Conservation (phyloP, 2,888 invertebrate genomes). For the Digitonthophagus gazella region DNA sequence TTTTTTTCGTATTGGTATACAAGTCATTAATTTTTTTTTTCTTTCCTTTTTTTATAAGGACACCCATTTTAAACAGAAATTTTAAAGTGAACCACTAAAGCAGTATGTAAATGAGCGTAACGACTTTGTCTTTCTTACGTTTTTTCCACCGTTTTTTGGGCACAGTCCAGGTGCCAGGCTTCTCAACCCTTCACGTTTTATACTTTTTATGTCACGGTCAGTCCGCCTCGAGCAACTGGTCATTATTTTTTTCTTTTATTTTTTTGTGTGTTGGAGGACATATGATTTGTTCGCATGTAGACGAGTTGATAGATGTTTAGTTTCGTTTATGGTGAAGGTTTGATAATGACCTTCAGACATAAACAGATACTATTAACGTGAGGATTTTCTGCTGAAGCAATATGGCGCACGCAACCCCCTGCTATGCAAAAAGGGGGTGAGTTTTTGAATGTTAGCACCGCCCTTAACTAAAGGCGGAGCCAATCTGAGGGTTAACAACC, state of each 20-base stretch:
- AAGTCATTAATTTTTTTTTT: too few species aligned
- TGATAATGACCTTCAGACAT: too few species aligned
- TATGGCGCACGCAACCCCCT: too few species aligned
- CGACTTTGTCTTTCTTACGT: constrained; percentile 6
- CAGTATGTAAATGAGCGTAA: constrained; percentile 12
- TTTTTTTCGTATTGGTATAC: too few species aligned
- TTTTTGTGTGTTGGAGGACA: not conserved
- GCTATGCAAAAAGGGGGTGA: too few species aligned
- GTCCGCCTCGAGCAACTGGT: constrained; percentile 4
- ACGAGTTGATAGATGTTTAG: not conserved
- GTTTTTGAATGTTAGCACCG: too few species aligned
- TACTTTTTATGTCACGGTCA: constrained; percentile 13
- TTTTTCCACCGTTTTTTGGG: constrained; percentile 10
- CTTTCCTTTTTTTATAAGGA: not conserved
- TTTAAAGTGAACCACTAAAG: not conserved
- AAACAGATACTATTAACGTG: not conserved
- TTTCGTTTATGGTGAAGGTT: too few species aligned
- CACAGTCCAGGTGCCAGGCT: constrained; percentile 4
- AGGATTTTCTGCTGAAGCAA: not conserved
- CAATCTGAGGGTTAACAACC: not conserved
- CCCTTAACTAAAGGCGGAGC: not conserved
- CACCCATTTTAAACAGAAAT: not conserved
- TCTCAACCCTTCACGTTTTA: constrained; percentile 15
- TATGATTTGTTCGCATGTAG: not conserved
- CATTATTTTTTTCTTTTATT: constrained; percentile 1